A percentile compares a stretch with the other conserved stretches of the same genome.
Conservation (phyloP, 2,888 invertebrate species). For the Ramazzottius varieornatus region DNA sequence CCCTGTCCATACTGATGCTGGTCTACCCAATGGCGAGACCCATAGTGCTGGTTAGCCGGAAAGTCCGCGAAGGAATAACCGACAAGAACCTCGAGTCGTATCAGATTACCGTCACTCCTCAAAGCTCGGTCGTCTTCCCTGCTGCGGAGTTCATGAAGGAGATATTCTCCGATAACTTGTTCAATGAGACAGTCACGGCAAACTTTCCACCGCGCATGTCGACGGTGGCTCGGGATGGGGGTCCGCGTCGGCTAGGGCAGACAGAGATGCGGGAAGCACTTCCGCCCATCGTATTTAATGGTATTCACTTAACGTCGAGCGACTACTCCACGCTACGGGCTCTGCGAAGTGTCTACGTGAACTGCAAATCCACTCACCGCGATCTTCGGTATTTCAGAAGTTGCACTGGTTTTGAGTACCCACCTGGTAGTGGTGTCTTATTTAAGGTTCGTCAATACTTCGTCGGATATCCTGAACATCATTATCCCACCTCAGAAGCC, state of each 20-base stretch:
- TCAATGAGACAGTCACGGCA: neutral
- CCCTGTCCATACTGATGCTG: neutral
- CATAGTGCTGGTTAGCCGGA: neutral
- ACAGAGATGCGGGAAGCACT: neutral
- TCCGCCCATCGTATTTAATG: neutral
- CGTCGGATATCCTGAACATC: neutral
- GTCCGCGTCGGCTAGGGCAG: neutral
- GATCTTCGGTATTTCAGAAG: constrained; percentile 11
- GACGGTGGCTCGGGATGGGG: neutral
- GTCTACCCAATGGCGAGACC: neutral
- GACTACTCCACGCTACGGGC: neutral
- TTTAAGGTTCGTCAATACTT: neutral
- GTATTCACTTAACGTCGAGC: neutral
- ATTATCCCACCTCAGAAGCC: neutral
- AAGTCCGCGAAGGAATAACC: neutral
- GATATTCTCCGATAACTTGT: neutral
- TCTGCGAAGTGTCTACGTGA: neutral
- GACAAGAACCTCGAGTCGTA: neutral
- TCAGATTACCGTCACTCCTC: neutral
- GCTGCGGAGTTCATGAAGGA: neutral
- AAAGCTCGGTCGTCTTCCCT: neutral
- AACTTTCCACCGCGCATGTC: neutral
- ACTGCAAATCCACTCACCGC: neutral
- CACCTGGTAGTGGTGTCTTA: no score
- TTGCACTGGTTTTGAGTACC: no score